Conservation (phyloP, 1,140 invertebrate genomes). For the Lepidurus packardi region DNA sequence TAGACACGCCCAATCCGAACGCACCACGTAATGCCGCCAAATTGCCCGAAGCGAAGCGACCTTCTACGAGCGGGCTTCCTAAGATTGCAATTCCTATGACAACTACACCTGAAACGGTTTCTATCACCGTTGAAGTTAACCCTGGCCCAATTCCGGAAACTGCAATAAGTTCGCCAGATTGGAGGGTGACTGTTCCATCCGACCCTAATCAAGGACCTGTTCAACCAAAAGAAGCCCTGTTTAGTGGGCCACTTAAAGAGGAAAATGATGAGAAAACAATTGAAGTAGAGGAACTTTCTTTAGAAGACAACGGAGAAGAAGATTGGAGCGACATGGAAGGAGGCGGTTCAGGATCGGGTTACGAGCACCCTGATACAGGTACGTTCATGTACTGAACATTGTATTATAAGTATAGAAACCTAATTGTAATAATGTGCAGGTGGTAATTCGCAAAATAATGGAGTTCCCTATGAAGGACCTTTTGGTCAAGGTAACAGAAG, state of each 20-base stretch:
- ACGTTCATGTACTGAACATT: background rate
- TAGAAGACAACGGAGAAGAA: conserved; percentile 8
- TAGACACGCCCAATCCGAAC: background rate
- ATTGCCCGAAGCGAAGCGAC: background rate
- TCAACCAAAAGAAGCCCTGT: background rate
- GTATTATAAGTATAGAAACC: background rate
- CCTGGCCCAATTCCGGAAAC: background rate
- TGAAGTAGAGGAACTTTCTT: background rate
- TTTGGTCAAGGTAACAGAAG: background rate
- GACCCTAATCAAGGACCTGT: background rate
- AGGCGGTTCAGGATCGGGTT: background rate
- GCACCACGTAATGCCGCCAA: background rate
- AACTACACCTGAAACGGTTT: background rate
- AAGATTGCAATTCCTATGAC: background rate
- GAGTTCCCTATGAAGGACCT: background rate
- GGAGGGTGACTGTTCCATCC: background rate
- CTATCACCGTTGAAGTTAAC: background rate
- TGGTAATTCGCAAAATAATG: background rate
- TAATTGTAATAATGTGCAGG: background rate
- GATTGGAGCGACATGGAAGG: background rate
- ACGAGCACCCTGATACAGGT: background rate
- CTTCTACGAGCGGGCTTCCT: background rate
- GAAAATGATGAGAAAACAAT: background rate
- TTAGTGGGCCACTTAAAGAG: background rate
- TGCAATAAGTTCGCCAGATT: background rate